Conservation (phyloP, 2,888 invertebrate species). For the Psylliodes chrysocephalus region DNA sequence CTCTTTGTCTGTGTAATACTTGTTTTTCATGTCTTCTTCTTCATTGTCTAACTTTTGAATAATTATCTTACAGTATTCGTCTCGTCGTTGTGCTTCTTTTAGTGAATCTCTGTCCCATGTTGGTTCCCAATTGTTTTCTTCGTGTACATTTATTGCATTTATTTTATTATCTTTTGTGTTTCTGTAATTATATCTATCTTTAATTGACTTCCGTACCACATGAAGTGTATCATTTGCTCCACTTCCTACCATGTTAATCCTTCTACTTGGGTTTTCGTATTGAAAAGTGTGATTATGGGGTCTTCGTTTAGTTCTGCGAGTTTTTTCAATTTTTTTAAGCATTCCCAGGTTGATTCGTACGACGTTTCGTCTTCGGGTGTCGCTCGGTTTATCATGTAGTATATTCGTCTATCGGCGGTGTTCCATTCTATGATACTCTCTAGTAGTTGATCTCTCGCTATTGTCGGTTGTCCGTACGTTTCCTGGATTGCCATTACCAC, state of each 20-base stretch:
- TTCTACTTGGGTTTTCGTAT: constrained; percentile 8
- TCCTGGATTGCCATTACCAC: not conserved
- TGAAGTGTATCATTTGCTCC: constrained; percentile 12
- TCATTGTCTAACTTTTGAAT: constrained; percentile 8
- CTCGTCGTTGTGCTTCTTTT: constrained; percentile 12
- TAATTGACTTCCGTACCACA: constrained; percentile 11
- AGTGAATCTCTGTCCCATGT: constrained; percentile 18
- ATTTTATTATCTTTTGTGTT: not conserved
- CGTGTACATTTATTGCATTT: constrained; percentile 2
- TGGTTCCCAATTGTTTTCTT: constrained; percentile 12
- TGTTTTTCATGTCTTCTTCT: constrained; percentile 1
- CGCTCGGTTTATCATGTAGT: not conserved
- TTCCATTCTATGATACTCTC: not conserved
- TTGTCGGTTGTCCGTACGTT: not conserved
- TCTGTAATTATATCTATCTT: not conserved
- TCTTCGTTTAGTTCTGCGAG: constrained; percentile 16
- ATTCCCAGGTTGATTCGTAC: constrained; percentile 9
- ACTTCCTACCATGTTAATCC: constrained; percentile 22
- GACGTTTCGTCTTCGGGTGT: constrained; percentile 4
- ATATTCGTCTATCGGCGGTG: not conserved
- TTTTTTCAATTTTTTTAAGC: constrained; percentile 1
- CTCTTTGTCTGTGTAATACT: constrained; percentile 12
- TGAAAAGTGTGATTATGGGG: constrained; percentile 9
- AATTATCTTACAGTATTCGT: constrained; percentile 7
- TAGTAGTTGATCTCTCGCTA: not conserved